Conservation (phyloP, 2,888 invertebrate genomes). For the Orthonevra nobilis region DNA sequence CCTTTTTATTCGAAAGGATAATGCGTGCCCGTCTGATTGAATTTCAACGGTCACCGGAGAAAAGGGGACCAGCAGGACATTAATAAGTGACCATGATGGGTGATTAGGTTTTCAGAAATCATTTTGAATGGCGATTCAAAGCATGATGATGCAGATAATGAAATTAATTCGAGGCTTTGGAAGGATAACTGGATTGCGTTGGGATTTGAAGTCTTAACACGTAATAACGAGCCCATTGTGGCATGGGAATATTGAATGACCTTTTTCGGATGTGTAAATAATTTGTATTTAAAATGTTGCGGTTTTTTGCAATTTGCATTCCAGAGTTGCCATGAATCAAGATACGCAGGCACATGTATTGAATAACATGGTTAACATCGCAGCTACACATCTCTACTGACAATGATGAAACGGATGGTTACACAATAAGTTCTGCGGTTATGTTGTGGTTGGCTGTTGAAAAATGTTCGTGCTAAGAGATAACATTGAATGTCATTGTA, state of each 20-base stretch:
- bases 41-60: slow-evolving; percentile 39
- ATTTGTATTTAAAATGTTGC: slow-evolving; percentile 47
- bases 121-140: too few relatives aligned
- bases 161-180: slow-evolving; percentile 5
- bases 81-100: slow-evolving; percentile 41
- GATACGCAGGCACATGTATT: slow-evolving; percentile 34
- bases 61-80: neutral
- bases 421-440: slow-evolving; percentile 52
- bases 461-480: slow-evolving; percentile 28
- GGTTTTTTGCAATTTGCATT: slow-evolving; percentile 47
- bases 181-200: too few relatives aligned
- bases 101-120: slow-evolving; percentile 40
- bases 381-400: slow-evolving; percentile 34
- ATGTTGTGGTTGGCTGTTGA: slow-evolving; percentile 41
- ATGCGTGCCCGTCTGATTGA: slow-evolving; percentile 32
- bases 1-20: slow-evolving; percentile 29
- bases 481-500: slow-evolving; percentile 9
- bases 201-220: neutral
- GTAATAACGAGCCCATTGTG: neutral
- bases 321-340: slow-evolving; percentile 31
- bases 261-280: slow-evolving; percentile 45
- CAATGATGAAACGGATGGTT: slow-evolving; percentile 51
- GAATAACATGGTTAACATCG: slow-evolving; percentile 21
- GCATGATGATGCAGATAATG: too few relatives aligned
- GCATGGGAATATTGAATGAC: slow-evolving; percentile 36